These are phyloP conservation scores for Teleopsis dalmanni DNA, from an alignment of 1,140 invertebrate genomes.

Conservation along the genomic window DNA sequence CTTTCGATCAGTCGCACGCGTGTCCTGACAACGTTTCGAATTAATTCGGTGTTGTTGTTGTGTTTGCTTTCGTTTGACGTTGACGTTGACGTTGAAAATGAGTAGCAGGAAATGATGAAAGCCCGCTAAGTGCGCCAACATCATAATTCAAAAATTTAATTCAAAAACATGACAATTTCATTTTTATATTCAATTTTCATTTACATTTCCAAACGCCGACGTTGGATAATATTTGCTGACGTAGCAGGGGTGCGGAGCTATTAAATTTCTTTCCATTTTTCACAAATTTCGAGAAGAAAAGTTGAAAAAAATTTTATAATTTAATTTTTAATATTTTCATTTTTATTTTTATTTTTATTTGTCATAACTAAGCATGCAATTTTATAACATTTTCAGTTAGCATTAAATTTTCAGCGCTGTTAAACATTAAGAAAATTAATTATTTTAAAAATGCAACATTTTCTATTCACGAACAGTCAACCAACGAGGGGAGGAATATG, in stretches of 20 bases:
- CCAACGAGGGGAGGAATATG: too few species aligned
- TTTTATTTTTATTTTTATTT: conserved; percentile 2
- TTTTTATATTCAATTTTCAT: background rate
- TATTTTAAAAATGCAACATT: conserved; percentile 9
- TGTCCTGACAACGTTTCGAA: conserved; percentile 6
- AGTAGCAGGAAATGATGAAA: background rate
- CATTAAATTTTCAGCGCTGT: too few species aligned
- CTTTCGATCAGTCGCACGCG: background rate
- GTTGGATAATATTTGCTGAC: too few species aligned
- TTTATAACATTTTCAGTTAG: too few species aligned
- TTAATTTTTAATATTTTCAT: conserved; percentile 6
- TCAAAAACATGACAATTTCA: conserved; percentile 10
- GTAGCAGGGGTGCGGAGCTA: too few species aligned
- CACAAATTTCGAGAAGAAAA: too few species aligned
- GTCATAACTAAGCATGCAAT: background rate
- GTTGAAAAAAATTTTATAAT: conserved; percentile 9
- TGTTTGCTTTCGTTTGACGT: background rate
- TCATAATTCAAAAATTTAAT: conserved; percentile 10
- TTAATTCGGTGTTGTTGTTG: conserved; percentile 1
- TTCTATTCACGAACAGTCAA: background rate
- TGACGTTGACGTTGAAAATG: background rate
- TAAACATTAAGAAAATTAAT: conserved; percentile 7
- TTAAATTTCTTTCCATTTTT: too few species aligned
- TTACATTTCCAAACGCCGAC: too few species aligned
- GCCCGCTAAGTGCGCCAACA: background rate